Evolutionary conservation across 30 jellyfish, hydroid and myxozoan species (phyloP), one percentile per base, ranked within the genome.

Genomic region (Rhopilema esculentum): DNA sequence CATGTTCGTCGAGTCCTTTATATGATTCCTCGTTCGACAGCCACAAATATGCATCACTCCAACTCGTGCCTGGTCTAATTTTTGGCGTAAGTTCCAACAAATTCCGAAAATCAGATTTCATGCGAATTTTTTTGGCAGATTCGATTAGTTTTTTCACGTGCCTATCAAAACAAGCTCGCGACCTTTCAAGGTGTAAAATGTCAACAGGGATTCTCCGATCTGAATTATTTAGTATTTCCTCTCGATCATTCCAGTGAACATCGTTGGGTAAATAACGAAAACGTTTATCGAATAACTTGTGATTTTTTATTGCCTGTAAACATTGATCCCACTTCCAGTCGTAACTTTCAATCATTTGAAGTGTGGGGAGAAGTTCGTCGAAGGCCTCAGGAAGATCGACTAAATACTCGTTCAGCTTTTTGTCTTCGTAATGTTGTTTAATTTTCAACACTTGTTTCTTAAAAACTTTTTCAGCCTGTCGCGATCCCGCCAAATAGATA

Each of bases 251-350:
- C 99, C 99, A 96, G 16, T 68, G 83, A 16, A 84, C 96, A 1
- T 93, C 97, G 49, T 90, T 87, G 18, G 96, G 96, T 8, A 96
- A 91, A 16, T 65, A 52, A 23, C 92, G 92, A 57, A 96, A 96
- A 84, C 98, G 87, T 31, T 96, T 91, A 22, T 84, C 97, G 77
- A 96, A 96, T 12, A 79, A 86, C 52, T 87, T 91, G 65, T 96
- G 98, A 52, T 82, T 63, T 79, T 88, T 91, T n/a, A 96, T 96
- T 9, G 99, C 96, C 20, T 91, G 92, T 66, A 91, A 98, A 79
- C 99, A 96, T 16, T 27, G 49, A 66, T 96, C 99, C 99, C 99
- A 96, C 53, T 96, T 96, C 99, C 99, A 96, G 15, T 89, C 97
- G 68, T 75, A 77, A 52, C 93, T 88, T 88, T 96, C 99, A 8